phyloP scores from a whole-genome alignment of 2,888 invertebrate genomes.

The Nebria brevicollis region DNA sequence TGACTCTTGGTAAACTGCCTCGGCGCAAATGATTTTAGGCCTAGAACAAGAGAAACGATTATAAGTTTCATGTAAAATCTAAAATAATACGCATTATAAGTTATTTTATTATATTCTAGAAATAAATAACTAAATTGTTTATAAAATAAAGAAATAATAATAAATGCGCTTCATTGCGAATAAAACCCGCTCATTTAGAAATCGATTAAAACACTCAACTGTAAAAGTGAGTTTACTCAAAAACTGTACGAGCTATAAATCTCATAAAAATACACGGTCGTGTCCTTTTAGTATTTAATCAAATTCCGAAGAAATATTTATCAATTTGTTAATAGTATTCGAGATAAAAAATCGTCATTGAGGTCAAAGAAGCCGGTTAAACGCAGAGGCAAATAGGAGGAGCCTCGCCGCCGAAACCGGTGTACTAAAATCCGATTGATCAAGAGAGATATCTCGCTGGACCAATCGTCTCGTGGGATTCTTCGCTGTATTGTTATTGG shows the following conservation, averaged over 20 bases:
- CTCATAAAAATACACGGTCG: slow-evolving; percentile 15
- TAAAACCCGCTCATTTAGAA: background rate
- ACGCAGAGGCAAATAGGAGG: background rate
- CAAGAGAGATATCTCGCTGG: background rate
- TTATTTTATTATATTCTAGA: background rate
- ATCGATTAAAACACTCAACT: slow-evolving; percentile 10
- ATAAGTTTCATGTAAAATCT: background rate
- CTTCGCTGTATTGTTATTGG: background rate
- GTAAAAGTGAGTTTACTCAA: slow-evolving; percentile 10
- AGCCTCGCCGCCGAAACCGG: background rate
- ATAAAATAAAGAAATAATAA: background rate
- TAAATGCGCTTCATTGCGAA: background rate
- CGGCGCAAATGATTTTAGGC: background rate
- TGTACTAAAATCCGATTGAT: background rate
- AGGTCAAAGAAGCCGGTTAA: background rate
- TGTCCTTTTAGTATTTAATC: slow-evolving; percentile 29
- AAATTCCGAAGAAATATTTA: background rate
- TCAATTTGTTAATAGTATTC: slow-evolving; percentile 5
- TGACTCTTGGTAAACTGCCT: too few species aligned
- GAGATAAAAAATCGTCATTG: slow-evolving; percentile 35
- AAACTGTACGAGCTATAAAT: background rate
- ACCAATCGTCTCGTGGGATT: background rate
- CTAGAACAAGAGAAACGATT: background rate
- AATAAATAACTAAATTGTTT: background rate
- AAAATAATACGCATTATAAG: background rate